phyloP scores from a whole-genome alignment of 2,797 vertebrate species.

The Cuculus canorus region DNA sequence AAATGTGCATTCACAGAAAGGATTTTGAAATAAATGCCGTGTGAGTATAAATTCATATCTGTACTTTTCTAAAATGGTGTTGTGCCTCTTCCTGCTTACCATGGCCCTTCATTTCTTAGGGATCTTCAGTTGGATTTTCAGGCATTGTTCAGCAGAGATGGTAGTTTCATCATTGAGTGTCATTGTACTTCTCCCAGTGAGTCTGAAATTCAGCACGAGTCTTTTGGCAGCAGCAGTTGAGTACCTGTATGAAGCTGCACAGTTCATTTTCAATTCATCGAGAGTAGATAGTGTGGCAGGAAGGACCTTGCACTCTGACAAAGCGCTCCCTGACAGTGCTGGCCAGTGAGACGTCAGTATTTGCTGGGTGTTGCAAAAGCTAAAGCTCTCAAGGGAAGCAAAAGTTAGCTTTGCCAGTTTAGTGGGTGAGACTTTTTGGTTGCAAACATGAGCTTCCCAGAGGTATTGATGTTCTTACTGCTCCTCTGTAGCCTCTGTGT shows the following conservation, averaged over 20 bases:
- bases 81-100: background rate
- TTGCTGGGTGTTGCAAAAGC: background rate
- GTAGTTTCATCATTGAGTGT: background rate
- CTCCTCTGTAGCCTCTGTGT: background rate
- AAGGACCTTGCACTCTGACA: constrained; percentile 1
- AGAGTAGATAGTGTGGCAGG: background rate
- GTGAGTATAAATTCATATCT: background rate
- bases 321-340: background rate
- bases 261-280: background rate
- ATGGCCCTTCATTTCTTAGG: background rate
- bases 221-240: background rate
- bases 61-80: background rate
- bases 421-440: background rate
- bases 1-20: background rate
- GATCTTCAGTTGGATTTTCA: background rate
- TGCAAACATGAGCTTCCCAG: background rate
- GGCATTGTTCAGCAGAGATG: background rate
- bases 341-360: constrained; percentile 22
- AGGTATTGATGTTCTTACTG: background rate
- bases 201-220: background rate
- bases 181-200: background rate
- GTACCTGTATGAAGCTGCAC: background rate
- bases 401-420: background rate
- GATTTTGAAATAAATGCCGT: background rate
- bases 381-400: background rate